Base-by-base conservation (phyloP, 2,797 vertebrate species). In the Myiothlypis chrysogaster region DNA sequence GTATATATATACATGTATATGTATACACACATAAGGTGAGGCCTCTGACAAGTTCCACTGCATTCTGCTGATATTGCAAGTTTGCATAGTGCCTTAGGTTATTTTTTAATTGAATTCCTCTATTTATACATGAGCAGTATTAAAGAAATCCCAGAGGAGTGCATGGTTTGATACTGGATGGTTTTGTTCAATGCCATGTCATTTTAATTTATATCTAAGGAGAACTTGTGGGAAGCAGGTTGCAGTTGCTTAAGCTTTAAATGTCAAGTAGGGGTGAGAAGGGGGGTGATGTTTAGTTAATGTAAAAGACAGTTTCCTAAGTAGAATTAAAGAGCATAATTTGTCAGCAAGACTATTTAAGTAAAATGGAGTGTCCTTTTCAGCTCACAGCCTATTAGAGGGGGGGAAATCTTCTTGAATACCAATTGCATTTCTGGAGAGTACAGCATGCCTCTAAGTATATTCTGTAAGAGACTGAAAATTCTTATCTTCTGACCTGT, bases 231-330 rank as follows among this genome's bases (percentile, higher is more conserved):
- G 88, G 83, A 95, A 95, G 86, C 69, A 92, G 68, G 86, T 78
- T 95, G 46, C 53, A 92, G 94, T 93, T 95, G 90, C 92, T 95
- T 93, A 92, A 97, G 81, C 87, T 94, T 96, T 96, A 97, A 97
- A 96, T 95, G 85, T 96, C 95, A 97, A 96, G 92, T 90, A 92
- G 89, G 89, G 87, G 84, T 1, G 0, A 65, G 35, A 49, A 87
- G 49, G 34, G 23, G 43, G 43, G 5, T 85, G 44, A 70, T 81
- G 93, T 92, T 95, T 94, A 93, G 72, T 50, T 88, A 94, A 96
- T 86, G 79, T 68, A 90, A 64, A 90, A 97, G 66, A 80, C 65
- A 95, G 83, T 94, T 92, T 95, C n/a, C 75, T 94, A 97, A 92
- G 81, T 83, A 96, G 75, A 95, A 93, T 75, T 77, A 89, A 96